Evolutionary conservation across 2,888 invertebrate genomes (phyloP).

Genomic region (Pardosa pseudoannulata): DNA sequence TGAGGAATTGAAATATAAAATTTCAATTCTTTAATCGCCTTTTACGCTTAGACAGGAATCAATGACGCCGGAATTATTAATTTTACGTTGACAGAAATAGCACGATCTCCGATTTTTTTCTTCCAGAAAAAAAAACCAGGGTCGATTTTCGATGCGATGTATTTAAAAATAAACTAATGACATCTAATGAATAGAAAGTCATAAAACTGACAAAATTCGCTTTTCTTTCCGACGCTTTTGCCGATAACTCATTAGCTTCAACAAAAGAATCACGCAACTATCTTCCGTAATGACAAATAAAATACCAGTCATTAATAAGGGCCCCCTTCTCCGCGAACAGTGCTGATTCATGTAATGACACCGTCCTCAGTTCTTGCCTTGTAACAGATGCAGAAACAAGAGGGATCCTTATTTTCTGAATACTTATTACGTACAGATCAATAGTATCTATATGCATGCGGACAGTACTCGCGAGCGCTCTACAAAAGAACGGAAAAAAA

Average conservation of each 20-base stretch:
- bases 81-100: too few species aligned
- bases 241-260: neutral
- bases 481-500: too few species aligned
- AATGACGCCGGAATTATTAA: too few species aligned
- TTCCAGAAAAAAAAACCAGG: too few species aligned
- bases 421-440: slow-evolving; percentile 2
- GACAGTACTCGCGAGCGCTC: neutral
- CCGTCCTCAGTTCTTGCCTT: neutral
- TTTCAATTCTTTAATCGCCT: too few species aligned
- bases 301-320: slow-evolving; percentile 1
- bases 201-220: slow-evolving; percentile 7
- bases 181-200: neutral
- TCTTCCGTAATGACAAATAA: slow-evolving; percentile 3
- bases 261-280: slow-evolving; percentile 2
- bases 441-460: neutral
- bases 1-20: too few species aligned
- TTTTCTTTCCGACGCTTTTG: neutral
- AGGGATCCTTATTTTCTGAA: neutral
- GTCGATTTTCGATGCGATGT: too few species aligned
- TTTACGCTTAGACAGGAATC: too few species aligned
- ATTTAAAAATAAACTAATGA: neutral
- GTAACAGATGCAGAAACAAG: slow-evolving; percentile 7
- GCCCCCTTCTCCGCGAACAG: neutral
- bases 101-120: too few species aligned
- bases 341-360: slow-evolving; percentile 13